Evolutionary conservation across 2,113 vertebrate species (phyloP), one percentile per base, ranked within the genome.

Genomic region (Lethenteron camtschaticum): DNA sequence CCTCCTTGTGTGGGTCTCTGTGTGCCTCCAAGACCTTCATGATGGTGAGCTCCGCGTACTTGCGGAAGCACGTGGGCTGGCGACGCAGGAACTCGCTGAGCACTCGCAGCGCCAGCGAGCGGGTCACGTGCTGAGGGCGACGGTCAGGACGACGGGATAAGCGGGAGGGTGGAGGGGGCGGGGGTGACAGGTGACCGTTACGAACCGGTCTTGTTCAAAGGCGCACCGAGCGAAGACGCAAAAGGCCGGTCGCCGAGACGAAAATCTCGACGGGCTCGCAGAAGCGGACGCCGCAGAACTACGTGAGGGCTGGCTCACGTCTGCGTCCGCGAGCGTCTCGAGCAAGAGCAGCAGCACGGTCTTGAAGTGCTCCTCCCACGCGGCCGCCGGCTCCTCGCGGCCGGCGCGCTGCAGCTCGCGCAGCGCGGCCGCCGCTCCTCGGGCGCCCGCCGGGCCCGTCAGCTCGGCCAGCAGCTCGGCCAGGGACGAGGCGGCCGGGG

Each of bases 341-440:
- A 96, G 85, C 75, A 96, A 79, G 66, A 96, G 77, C 70, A 95
- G 82, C 57, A 96, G 77, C 80, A 94, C 88, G 76, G 91, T 95
- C 82, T 96, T 96, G 81, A 96, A 95, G 74, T 96, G 91, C 70
- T 95, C 89, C 70, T 96, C 90, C 90, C 90, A 96, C 76, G 94
- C 85, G 75, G 86, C 84, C 3, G 89, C 85, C 12, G 85, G 82
- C 71, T 92, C 87, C 73, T 92, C 89, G 4, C 87, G 86, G 72
- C 90, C 92, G 71, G 92, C 79, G 74, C 88, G 87, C 79, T 90
- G 83, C 68, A 96, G 83, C 69, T 96, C 88, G 1, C 84, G 87
- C 12, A 96, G 79, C 10, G 91, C 90, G 5, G 82, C 72, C 92
- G 94, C 75, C 90, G 83, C 80, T 96, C 91, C 77, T 96, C 91